phyloP scores from a whole-genome alignment of 2,888 invertebrate genomes.

The Standfussiana lucernea region DNA sequence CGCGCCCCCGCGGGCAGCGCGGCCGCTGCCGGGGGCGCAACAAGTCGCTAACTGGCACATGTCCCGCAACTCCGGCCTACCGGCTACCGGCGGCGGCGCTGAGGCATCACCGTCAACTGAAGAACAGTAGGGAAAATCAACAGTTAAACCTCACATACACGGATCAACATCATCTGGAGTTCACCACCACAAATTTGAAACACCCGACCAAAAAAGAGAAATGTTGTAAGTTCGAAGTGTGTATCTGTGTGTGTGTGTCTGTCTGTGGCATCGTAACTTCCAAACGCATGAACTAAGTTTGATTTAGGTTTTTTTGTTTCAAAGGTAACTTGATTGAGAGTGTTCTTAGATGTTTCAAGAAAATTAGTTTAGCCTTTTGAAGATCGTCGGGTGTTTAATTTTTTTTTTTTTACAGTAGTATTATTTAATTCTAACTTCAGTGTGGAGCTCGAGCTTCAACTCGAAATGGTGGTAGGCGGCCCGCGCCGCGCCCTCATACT shows the following conservation, averaged over 20 bases:
- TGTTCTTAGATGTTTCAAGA: background rate
- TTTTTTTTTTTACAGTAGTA: too few species aligned
- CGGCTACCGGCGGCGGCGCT: background rate
- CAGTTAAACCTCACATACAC: background rate
- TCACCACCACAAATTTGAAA: background rate
- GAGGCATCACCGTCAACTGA: background rate
- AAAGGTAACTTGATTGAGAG: background rate
- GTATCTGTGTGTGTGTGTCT: background rate
- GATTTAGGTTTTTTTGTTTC: background rate
- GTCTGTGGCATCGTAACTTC: background rate
- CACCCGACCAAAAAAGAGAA: background rate
- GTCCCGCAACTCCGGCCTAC: constrained; percentile 15
- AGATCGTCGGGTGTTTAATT: background rate
- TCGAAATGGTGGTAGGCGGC: background rate
- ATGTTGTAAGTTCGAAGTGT: background rate
- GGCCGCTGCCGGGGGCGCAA: constrained; percentile 41
- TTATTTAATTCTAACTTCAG: background rate
- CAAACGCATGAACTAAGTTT: background rate
- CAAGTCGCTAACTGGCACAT: constrained; percentile 47
- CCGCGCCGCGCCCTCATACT: background rate
- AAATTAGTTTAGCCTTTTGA: background rate
- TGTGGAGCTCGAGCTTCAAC: background rate
- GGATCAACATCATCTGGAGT: background rate
- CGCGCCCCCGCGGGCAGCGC: background rate
- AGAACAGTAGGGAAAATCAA: background rate